Evolutionary conservation across 2,888 invertebrate genomes (phyloP), one percentile per base, ranked within the genome.

Genomic region (Schrankia costaestrigalis): DNA sequence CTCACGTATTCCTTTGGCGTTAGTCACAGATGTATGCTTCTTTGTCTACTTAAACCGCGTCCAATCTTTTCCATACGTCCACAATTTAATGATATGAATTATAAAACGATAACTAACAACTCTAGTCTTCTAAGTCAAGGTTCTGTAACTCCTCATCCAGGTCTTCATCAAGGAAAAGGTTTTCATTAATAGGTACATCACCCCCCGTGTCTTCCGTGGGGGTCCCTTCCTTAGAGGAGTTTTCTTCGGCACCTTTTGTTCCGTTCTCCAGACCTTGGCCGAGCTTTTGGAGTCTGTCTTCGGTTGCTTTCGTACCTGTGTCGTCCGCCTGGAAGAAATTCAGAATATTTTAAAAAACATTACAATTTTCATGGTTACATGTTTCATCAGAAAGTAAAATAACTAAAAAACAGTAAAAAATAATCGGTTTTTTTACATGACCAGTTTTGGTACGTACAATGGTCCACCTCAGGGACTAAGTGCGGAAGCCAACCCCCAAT

Each of bases 151-250:
- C 96, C 62, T 96, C 95, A 61, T 96, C 95, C 33, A 95, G 80
- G 64, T 95, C 95, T 71, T 94, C 95, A 63, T 94, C 96, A 12
- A 94, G 90, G 89, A 97, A 97, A n/a, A 97, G 91, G 82, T 96
- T 95, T 75, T 97, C 97, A 78, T 97, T 97, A 55, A 97, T 96
- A 31, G 96, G 94, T 23, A 94, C 93, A 4, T 92, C 93, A 38
- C 90, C 78, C 3, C 46, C 46, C 28, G 26, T 41, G 32, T 43
- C 48, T 15, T 41, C 11, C 37, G 90, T 74, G 0, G 49, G 44
- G 19, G 29, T 39, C 31, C 18, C 23, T 12, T 43, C 55, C 69
- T 66, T 88, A 76, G 49, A 44, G 29, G 12, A 1, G 13, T 11
- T 13, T 4, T 18, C 10, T 35, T 41, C 53, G 23, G 18, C 0